These are phyloP conservation scores for Epinephelus lanceolatus DNA, from an alignment of 2,113 vertebrate genomes.

Conservation along the genomic window DNA sequence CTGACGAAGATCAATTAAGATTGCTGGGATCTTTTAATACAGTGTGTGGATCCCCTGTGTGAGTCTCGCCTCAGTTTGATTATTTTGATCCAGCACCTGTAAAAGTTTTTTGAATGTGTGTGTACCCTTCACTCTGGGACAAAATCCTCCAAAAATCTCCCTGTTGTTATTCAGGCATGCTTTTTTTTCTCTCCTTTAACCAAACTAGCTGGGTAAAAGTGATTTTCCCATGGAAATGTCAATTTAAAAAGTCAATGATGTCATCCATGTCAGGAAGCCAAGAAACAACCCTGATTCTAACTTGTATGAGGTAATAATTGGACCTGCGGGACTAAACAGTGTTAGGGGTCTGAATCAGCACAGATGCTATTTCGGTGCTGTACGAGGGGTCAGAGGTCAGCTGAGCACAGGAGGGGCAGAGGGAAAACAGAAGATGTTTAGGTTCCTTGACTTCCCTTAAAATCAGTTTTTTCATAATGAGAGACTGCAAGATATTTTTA, in stretches of 20 bases:
- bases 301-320: slow-evolving; percentile 59
- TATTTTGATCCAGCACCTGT: too few species aligned
- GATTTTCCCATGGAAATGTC: slow-evolving; percentile 42
- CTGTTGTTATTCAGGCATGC: neutral
- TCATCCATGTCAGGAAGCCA: slow-evolving; percentile 30
- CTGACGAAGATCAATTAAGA: too few species aligned
- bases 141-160: neutral
- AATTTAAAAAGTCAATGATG: slow-evolving; percentile 30
- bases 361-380: slow-evolving; percentile 43
- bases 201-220: neutral
- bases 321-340: slow-evolving; percentile 39
- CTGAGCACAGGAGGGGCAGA: slow-evolving; percentile 22
- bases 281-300: slow-evolving; percentile 11
- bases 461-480: slow-evolving; percentile 26
- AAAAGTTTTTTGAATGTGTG: too few species aligned
- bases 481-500: slow-evolving; percentile 11
- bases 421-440: slow-evolving; percentile 20
- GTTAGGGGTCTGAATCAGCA: slow-evolving; percentile 40
- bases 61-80: too few species aligned
- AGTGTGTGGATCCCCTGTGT: too few species aligned
- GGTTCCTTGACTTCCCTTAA: slow-evolving; percentile 15
- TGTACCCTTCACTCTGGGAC: too few species aligned
- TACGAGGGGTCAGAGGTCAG: slow-evolving; percentile 54
- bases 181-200: neutral
- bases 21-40: too few species aligned